A percentile compares a stretch with the other conserved stretches of the same genome.
phyloP scores from a whole-genome alignment of 2,888 invertebrate species.

The Smittia aterrima region DNA sequence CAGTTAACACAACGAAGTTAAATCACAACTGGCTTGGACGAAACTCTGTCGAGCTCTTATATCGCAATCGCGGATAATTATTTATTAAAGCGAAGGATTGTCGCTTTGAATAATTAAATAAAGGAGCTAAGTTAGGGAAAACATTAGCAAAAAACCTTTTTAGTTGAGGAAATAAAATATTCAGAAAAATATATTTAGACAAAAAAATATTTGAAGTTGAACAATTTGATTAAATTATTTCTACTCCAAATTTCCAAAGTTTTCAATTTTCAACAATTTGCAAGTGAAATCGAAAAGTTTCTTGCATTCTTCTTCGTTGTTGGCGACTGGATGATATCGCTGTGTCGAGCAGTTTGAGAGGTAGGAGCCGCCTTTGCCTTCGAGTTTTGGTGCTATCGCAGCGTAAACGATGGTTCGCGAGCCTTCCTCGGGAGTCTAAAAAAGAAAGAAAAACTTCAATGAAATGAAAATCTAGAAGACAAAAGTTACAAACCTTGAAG shows the following conservation, averaged over 20 bases:
- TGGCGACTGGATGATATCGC: constrained; percentile 58
- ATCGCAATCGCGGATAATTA: no score
- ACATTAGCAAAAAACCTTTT: no score
- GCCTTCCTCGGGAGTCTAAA: constrained; percentile 73
- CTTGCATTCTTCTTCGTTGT: constrained; percentile 61
- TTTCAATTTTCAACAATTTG: constrained; percentile 58
- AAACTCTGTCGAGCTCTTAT: no score
- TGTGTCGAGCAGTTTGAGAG: constrained; percentile 71
- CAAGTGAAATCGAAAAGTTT: constrained; percentile 68
- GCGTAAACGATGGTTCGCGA: constrained; percentile 75
- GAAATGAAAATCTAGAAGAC: neutral
- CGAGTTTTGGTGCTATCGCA: constrained; percentile 70
- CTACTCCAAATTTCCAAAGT: constrained; percentile 51
- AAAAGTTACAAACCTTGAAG: constrained; percentile 62
- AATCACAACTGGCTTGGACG: neutral
- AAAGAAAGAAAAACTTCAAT: constrained; percentile 44
- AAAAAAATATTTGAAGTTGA: neutral
- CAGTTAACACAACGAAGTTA: neutral
- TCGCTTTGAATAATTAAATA: no score
- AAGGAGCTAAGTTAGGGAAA: neutral
- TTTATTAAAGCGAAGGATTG: no score
- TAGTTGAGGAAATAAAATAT: neutral
- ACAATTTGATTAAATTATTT: neutral
- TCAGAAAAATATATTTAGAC: neutral
- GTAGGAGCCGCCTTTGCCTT: constrained; percentile 75